These are phyloP conservation scores for Mustela lutreola DNA, from an alignment of 2,113 vertebrate genomes.

Conservation along the genomic window DNA sequence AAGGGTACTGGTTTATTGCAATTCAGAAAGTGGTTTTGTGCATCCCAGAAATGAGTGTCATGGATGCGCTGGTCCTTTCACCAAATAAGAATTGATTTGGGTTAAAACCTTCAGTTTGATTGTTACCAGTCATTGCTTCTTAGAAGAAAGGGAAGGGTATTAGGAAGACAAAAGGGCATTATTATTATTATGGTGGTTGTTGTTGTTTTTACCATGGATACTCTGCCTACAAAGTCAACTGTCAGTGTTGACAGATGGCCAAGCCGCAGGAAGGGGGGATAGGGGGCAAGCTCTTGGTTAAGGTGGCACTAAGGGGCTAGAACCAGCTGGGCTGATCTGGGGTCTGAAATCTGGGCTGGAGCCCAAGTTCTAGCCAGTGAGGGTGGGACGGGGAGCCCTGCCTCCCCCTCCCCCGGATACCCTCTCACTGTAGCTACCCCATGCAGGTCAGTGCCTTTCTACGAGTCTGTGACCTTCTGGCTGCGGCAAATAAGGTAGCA, in stretches of 20 bases:
- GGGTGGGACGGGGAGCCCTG: not conserved
- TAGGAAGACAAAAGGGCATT: not conserved
- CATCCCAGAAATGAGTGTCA: not conserved
- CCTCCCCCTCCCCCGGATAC: rapidly evolving
- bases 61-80: not conserved
- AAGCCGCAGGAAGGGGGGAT: not conserved
- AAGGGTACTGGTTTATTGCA: not conserved
- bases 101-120: not conserved
- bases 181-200: not conserved
- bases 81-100: not conserved
- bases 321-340: not conserved
- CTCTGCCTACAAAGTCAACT: not conserved
- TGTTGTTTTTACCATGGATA: not conserved
- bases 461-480: not conserved
- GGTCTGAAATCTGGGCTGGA: not conserved
- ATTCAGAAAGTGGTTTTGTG: not conserved
- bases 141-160: not conserved
- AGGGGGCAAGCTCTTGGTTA: not conserved
- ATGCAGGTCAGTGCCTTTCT: not conserved
- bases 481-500: not conserved
- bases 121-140: not conserved
- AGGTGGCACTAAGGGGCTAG: not conserved
- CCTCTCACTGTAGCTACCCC: rapidly evolving
- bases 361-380: not conserved
- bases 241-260: not conserved